Percentiles rank a stretch among this genome's conserved stretches.
phyloP scores from a whole-genome alignment of 2,888 invertebrate genomes.

The Salticus scenicus region DNA sequence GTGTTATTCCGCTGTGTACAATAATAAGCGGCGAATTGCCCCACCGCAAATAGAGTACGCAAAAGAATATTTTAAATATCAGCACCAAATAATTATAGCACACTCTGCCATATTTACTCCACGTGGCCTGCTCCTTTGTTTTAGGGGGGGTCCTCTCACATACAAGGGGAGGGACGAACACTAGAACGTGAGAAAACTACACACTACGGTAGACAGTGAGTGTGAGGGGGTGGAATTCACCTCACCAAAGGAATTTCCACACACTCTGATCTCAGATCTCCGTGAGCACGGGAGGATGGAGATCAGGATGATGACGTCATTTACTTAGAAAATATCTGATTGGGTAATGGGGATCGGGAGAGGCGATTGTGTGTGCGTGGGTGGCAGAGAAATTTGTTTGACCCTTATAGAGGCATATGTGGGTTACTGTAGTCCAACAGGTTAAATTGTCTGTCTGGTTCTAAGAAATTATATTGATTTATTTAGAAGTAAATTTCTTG shows the following conservation, averaged over 20 bases:
- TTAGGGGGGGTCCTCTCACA: conserved; percentile 16
- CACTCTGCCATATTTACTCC: conserved; percentile 8
- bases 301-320: conserved; percentile 57
- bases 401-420: conserved; percentile 9
- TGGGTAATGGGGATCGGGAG: conserved; percentile 37
- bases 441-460: neutral
- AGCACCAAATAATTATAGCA: conserved; percentile 1
- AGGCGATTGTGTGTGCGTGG: conserved; percentile 25
- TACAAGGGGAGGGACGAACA: conserved; percentile 9
- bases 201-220: conserved; percentile 10
- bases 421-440: neutral
- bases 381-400: conserved; percentile 2
- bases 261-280: conserved; percentile 45
- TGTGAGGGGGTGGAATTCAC: neutral
- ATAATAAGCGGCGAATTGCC: conserved; percentile 17
- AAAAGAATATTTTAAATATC: neutral
- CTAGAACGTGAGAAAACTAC: conserved; percentile 22
- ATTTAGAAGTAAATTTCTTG: no score
- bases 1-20: conserved; percentile 40
- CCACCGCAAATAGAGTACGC: neutral
- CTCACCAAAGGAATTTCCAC: neutral
- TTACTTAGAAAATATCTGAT: conserved; percentile 17
- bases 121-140: conserved; percentile 17
- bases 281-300: conserved; percentile 25
- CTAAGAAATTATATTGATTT: no score